A percentile compares a stretch with the other conserved stretches of the same genome.
Conservation (phyloP, 2,888 invertebrate species). For the Lacanobia wlatinum region DNA sequence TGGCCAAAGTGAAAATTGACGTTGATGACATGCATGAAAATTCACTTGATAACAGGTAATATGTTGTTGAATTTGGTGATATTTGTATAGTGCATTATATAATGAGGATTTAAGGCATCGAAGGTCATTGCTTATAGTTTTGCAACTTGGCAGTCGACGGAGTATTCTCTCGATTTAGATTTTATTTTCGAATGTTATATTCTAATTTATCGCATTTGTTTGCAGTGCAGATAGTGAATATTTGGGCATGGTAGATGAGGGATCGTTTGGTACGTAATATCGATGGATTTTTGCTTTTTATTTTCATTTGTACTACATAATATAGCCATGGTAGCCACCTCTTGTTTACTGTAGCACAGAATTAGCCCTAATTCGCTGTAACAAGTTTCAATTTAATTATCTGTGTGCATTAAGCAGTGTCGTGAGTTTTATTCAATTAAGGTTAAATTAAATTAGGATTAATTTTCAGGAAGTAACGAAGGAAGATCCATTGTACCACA, state of each 20-base stretch:
- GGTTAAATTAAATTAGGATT: slow-evolving; percentile 80
- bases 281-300: slow-evolving; percentile 13
- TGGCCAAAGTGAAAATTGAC: slow-evolving; percentile 90
- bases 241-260: slow-evolving; percentile 87
- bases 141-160: slow-evolving; percentile 82
- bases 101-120: slow-evolving; percentile 79
- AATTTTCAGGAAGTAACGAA: slow-evolving; percentile 82
- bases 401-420: slow-evolving; percentile 46
- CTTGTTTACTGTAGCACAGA: slow-evolving; percentile 56
- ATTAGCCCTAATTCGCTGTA: slow-evolving; percentile 51
- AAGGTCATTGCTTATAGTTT: slow-evolving; percentile 86
- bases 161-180: slow-evolving; percentile 68
- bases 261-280: slow-evolving; percentile 81
- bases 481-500: slow-evolving; percentile 90
- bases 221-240: slow-evolving; percentile 88
- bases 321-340: background rate
- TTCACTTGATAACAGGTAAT: slow-evolving; percentile 92
- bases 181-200: slow-evolving; percentile 65
- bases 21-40: slow-evolving; percentile 91
- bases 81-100: slow-evolving; percentile 78
- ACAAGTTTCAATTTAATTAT: slow-evolving; percentile 73
- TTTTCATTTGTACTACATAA: slow-evolving; percentile 1
- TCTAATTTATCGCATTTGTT: slow-evolving; percentile 72
- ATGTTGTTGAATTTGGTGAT: slow-evolving; percentile 60
- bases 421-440: slow-evolving; percentile 63